A percentile compares a stretch with the other conserved stretches of the same genome.
phyloP scores from a whole-genome alignment of 2,113 vertebrate genomes.

The Bungarus multicinctus region DNA sequence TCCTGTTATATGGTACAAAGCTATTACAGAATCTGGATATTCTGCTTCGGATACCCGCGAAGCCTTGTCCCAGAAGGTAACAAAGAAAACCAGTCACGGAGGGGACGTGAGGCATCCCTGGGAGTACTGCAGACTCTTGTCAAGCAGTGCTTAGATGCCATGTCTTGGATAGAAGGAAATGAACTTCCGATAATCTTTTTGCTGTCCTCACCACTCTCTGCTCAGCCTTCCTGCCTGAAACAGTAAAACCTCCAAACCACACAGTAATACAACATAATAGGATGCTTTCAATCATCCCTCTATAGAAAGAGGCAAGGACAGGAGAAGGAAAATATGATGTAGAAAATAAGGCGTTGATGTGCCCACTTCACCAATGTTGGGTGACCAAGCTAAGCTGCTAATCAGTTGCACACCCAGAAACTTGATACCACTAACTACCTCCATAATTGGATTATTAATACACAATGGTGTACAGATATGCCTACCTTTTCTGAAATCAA shows the following conservation, averaged over 20 bases:
- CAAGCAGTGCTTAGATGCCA: not conserved
- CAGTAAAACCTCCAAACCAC: not conserved
- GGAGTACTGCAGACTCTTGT: not conserved
- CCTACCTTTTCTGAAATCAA: not conserved
- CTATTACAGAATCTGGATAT: too few species aligned
- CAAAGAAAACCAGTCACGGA: not conserved
- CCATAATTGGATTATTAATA: not conserved
- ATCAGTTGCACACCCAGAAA: not conserved
- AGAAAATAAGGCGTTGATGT: not conserved
- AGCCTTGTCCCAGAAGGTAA: not conserved
- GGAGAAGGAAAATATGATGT: not conserved
- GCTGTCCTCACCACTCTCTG: not conserved
- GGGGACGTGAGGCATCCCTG: not conserved
- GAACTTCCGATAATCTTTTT: not conserved
- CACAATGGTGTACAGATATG: not conserved
- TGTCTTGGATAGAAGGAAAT: not conserved
- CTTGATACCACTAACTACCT: not conserved
- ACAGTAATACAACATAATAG: not conserved
- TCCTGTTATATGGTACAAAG: too few species aligned
- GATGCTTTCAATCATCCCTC: not conserved
- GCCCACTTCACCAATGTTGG: not conserved
- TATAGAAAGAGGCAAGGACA: not conserved
- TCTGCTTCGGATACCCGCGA: too few species aligned
- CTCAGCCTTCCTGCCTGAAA: not conserved
- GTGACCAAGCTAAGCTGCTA: not conserved